These are phyloP conservation scores for Axea sp. DNA, from an alignment of 2,888 invertebrate genomes.

Conservation along the genomic window DNA sequence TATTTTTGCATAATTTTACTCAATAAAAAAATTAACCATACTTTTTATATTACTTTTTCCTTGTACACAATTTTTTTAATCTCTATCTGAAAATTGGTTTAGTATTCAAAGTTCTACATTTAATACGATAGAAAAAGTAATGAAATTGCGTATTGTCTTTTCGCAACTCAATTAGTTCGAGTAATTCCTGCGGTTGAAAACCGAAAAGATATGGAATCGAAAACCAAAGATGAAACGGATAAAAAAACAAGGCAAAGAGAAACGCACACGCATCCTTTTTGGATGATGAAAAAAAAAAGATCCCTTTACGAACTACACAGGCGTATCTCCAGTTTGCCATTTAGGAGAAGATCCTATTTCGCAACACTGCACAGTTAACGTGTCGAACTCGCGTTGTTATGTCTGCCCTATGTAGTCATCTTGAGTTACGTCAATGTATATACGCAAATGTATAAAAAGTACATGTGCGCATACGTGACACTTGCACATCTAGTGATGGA, in stretches of 20 bases:
- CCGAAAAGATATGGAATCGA: constrained; percentile 19
- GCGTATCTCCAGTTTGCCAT: constrained; percentile 6
- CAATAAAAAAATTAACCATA: too few species aligned
- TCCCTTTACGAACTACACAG: constrained; percentile 3
- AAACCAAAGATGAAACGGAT: constrained; percentile 16
- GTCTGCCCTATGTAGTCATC: constrained; percentile 8
- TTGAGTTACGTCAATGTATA: constrained; percentile 8
- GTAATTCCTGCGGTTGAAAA: constrained; percentile 21
- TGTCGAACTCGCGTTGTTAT: constrained; percentile 10
- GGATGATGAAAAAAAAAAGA: constrained; percentile 1
- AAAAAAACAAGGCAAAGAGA: not conserved
- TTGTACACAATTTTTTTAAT: constrained; percentile 1
- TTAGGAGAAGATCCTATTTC: constrained; percentile 21
- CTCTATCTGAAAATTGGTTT: constrained; percentile 5
- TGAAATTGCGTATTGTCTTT: constrained; percentile 42
- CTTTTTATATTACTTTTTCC: too few species aligned
- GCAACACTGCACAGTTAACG: constrained; percentile 11
- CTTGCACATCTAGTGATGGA: too few species aligned
- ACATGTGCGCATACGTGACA: constrained; percentile 13
- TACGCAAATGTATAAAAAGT: not conserved
- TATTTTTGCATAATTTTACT: too few species aligned
- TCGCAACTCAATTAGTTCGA: constrained; percentile 30
- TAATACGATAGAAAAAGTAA: too few species aligned
- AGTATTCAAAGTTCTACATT: not conserved
- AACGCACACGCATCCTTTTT: too few species aligned